Conservation (phyloP, 92 coral and sea anemone species). For the Zoanthus sansibaricus region DNA sequence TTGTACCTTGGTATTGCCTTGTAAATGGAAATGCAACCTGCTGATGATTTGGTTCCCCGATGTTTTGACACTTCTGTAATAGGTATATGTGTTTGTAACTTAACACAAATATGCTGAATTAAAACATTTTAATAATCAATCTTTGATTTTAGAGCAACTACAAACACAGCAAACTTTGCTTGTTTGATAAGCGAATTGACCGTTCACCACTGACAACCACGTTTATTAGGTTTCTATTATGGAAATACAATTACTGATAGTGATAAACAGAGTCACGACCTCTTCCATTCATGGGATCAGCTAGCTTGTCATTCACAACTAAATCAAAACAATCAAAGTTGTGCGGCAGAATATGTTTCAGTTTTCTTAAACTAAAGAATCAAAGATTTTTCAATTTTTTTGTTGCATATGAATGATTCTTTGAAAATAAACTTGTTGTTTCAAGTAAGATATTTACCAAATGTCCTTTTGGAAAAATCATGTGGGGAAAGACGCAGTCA, state of each 20-base stretch:
- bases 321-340: background rate
- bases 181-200: constrained; percentile 32
- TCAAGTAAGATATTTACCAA: background rate
- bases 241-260: constrained; percentile 28
- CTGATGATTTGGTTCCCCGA: background rate
- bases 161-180: background rate
- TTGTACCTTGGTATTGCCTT: constrained; percentile 16
- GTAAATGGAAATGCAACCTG: background rate
- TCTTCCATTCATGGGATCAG: background rate
- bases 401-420: background rate
- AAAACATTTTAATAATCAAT: background rate
- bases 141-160: background rate
- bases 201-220: constrained; percentile 17
- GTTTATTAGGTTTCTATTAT: constrained; percentile 24
- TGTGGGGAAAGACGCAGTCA: background rate
- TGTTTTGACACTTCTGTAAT: background rate
- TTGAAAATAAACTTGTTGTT: background rate
- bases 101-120: background rate
- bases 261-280: constrained; percentile 3
- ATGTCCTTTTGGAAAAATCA: background rate
- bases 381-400: background rate
- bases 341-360: background rate
- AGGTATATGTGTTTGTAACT: background rate
- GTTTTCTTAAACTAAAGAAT: background rate
- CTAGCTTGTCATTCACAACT: background rate